Evolutionary conservation across 2,113 vertebrate genomes (phyloP).

Genomic region (Sapayoa aenigma): DNA sequence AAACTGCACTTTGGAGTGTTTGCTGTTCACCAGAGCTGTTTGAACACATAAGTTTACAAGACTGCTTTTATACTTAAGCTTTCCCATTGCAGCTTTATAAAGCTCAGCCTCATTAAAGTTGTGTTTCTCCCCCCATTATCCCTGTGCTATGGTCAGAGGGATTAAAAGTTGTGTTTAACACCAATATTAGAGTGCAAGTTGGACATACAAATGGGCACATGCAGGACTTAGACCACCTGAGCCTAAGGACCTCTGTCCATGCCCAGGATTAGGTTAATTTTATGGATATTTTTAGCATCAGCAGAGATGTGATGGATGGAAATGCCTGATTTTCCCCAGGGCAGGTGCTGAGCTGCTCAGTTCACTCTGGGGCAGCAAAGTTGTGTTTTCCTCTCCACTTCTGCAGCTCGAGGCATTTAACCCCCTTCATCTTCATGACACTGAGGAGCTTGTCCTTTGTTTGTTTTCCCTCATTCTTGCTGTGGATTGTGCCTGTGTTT

Average conservation of each 20-base stretch:
- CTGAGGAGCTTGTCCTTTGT: neutral
- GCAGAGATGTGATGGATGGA: neutral
- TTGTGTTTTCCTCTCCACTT: neutral
- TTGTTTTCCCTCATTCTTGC: neutral
- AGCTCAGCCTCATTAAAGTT: neutral
- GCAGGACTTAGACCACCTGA: neutral
- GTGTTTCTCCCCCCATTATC: neutral
- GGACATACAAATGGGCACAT: neutral
- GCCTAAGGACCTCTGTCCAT: neutral
- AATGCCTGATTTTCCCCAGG: neutral
- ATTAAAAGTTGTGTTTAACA: neutral
- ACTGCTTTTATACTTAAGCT: neutral
- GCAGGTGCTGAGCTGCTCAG: neutral
- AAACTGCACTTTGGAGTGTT: neutral
- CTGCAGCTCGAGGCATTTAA: neutral
- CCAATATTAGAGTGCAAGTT: neutral
- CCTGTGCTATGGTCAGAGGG: neutral
- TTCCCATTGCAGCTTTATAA: neutral
- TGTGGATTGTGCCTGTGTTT: neutral
- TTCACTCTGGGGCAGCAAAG: neutral
- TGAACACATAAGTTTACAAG: neutral
- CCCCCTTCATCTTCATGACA: neutral
- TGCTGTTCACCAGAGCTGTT: neutral
- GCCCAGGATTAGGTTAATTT: neutral
- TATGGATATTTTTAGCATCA: neutral